Evolutionary conservation across 2,888 invertebrate genomes (phyloP), one percentile per base, ranked within the genome.

Genomic region (Gymnocheta viridis): DNA sequence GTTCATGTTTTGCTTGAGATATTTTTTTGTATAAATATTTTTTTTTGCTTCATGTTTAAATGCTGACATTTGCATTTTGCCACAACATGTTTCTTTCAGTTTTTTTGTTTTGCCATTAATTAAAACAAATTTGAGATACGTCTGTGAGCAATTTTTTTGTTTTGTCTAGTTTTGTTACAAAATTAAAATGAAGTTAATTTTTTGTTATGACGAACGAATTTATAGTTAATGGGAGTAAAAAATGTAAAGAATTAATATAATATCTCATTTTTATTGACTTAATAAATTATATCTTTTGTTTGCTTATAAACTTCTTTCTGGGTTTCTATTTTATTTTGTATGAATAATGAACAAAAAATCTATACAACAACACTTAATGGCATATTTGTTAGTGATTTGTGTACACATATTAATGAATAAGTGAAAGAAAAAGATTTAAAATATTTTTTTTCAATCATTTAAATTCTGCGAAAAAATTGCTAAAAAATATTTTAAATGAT

Each of bases 41-140:
- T 49, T 17, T 56, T 29, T 56, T 56, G 24, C n/a, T 51, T 56
- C n/a, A 9, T 41, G 51, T 3, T 70, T 54, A 72, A 79, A 72
- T 66, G 79, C 66, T 64, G 56, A 72, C 64, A 72, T 72, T 66
- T 64, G 56, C 47, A 72, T 66, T 72, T 72, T 66, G 56, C 56
- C 27, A 51, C 64, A 66, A 79, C 24, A 49, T 29, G 49, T 69
- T 69, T 62, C 27, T 49, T 51, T 14, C 5, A 19, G 14, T 17
- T 47, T 62, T 64, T 51, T 70, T 41, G 17, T 69, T 17, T 72
- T 47, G 47, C 7, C 44, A 80, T n/a, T 73, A 80, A 80, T 80
- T 80, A 79, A 73, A 79, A 80, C 17, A 58, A n/a, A 49, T 51
- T 70, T 41, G 2, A 41, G 17, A 56, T 22, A 19, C n/a, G 27